Evolutionary conservation across 2,113 vertebrate genomes (phyloP).

Genomic region (Diphyllodes magnificus): DNA sequence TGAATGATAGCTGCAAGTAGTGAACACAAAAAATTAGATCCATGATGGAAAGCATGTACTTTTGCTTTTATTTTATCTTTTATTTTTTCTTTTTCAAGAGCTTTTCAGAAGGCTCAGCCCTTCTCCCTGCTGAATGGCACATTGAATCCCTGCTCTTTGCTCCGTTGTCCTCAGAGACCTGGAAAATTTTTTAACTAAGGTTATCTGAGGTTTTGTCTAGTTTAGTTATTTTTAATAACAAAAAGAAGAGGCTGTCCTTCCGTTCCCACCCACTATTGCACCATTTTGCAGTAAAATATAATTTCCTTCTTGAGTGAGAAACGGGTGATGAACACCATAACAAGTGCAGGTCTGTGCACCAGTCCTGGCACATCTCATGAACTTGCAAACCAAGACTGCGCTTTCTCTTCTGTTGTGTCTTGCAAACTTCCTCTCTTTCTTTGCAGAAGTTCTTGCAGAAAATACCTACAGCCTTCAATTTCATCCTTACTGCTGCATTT

Average conservation of each 20-base stretch:
- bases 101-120: background rate
- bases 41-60: background rate
- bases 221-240: constrained; percentile 18
- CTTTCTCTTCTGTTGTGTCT: background rate
- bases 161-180: background rate
- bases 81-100: background rate
- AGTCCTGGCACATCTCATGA: background rate
- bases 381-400: background rate
- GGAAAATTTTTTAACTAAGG: background rate
- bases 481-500: constrained; percentile 7
- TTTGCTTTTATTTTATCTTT: background rate
- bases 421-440: background rate
- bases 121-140: background rate
- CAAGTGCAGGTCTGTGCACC: background rate
- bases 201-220: constrained; percentile 16
- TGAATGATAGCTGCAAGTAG: background rate
- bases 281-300: background rate
- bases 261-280: background rate
- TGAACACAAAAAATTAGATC: background rate
- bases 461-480: constrained; percentile 20
- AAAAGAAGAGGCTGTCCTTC: background rate
- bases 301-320: background rate
- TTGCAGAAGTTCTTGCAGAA: background rate
- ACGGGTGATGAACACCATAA: background rate
- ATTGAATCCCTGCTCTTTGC: background rate